Base-by-base conservation (phyloP, 2,797 vertebrate genomes). In the Oceanodroma leucorhoa region DNA sequence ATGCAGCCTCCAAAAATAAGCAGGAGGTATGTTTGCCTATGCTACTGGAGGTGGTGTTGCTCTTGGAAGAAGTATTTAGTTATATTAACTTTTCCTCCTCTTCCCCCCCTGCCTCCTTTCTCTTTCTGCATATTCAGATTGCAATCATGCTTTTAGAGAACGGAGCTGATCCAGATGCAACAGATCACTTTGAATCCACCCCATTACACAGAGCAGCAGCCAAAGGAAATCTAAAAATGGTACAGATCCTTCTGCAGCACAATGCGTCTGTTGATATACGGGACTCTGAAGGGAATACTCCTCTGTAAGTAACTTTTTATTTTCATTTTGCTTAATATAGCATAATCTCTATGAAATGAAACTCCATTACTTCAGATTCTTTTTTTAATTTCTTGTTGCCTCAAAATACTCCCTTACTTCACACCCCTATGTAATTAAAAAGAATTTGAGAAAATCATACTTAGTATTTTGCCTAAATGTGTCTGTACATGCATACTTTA, bases 221-320 rank as follows among this genome's bases (percentile, higher is more conserved):
- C 60, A 99, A 99, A 96, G 99, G 99, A 94, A 99, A 99, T 97
- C 97, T 98, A 71, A 98, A 98, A 83, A 99, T 99, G 94, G 98
- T 99, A 85, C 98, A 99, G 97, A 98, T 99, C 89, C 99, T 99
- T 70, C 98, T 99, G 91, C 98, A 98, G 95, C 98, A 99, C 96
- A 99, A 98, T 27, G 99, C 99, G 5, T 99, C 99, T 18, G 98
- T 99, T 71, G 99, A 99, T 90, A 99, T 99, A 87, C 99, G 98
- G 97, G 99, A 99, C 94, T 99, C 98, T 5, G 98, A 99, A 97
- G 99, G 99, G 88, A 99, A 99, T 97, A 99, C 99, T 32, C 92
- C 99, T 54, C 98, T 99, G 99, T 99, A 99, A 98, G 99, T 98
- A 94, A 73, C 32, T 11, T 70, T 54, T 48, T 3, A 3, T 45